A percentile compares a stretch with the other conserved stretches of the same genome.
These are phyloP conservation scores for Trissolcus japonicus DNA, from an alignment of 2,888 invertebrate species.

Conservation along the genomic window DNA sequence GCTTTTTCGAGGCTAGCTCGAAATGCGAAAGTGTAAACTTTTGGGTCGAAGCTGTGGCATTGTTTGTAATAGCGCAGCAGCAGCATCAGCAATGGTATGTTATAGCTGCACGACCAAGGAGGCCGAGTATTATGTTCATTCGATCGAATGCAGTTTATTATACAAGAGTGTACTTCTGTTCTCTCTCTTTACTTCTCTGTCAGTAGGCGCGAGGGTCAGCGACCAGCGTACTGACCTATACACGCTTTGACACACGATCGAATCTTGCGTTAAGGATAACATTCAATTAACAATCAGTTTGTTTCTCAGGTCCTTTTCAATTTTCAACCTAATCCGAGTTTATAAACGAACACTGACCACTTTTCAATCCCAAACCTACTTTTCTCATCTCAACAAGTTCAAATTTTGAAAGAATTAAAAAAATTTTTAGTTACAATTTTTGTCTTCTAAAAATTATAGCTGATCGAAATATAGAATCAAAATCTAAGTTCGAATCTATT, in stretches of 20 bases:
- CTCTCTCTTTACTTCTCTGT: slow-evolving; percentile 19
- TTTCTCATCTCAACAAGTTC: too few relatives aligned
- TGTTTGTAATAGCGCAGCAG: slow-evolving; percentile 33
- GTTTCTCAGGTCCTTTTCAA: background rate
- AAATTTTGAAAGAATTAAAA: too few relatives aligned
- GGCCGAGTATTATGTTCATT: slow-evolving; percentile 59
- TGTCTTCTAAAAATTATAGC: too few relatives aligned
- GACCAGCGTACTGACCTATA: slow-evolving; percentile 70
- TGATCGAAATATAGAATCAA: too few relatives aligned
- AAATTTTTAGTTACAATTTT: too few relatives aligned
- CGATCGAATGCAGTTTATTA: slow-evolving; percentile 76
- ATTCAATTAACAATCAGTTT: slow-evolving; percentile 31
- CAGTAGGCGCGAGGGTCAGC: slow-evolving; percentile 70
- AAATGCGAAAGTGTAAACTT: slow-evolving; percentile 11
- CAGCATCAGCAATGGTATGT: slow-evolving; percentile 5
- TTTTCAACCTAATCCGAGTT: too few relatives aligned
- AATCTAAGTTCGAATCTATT: too few relatives aligned
- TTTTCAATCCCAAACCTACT: too few relatives aligned
- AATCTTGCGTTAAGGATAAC: slow-evolving; percentile 57
- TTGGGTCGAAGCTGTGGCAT: slow-evolving; percentile 13
- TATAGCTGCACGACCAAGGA: slow-evolving; percentile 37
- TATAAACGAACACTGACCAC: too few relatives aligned
- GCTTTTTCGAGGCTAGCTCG: slow-evolving; percentile 17
- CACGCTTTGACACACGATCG: slow-evolving; percentile 62
- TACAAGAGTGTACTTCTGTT: slow-evolving; percentile 68